Conservation (phyloP, 2,113 vertebrate genomes). For the Junco hyemalis region DNA sequence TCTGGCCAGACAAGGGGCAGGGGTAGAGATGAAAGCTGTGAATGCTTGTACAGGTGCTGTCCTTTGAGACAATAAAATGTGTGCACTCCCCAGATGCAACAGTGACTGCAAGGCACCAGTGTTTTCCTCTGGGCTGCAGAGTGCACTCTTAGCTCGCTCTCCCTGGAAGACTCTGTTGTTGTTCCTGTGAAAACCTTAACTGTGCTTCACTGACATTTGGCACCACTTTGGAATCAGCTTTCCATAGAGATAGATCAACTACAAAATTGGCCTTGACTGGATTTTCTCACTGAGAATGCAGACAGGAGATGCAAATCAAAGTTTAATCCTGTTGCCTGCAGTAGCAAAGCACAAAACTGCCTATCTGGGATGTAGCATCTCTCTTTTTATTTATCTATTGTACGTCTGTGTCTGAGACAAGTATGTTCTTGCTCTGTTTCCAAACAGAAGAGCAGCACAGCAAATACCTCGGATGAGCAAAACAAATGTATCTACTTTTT, state of each 20-base stretch:
- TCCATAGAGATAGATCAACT: neutral
- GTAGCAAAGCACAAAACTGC: neutral
- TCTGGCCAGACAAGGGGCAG: neutral
- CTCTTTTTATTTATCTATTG: neutral
- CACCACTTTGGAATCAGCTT: slow-evolving; percentile 41
- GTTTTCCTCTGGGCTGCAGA: slow-evolving; percentile 10
- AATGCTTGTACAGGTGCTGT: neutral
- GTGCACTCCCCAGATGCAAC: no score
- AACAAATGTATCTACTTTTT: neutral
- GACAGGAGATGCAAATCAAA: slow-evolving; percentile 24
- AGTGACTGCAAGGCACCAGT: neutral
- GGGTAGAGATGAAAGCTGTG: neutral
- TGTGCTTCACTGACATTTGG: neutral
- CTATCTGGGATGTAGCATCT: slow-evolving; percentile 13
- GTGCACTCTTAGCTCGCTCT: slow-evolving; percentile 14
- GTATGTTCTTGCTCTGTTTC: neutral
- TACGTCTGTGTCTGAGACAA: neutral
- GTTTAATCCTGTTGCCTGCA: neutral
- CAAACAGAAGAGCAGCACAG: neutral
- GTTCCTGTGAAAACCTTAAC: neutral
- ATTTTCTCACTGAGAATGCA: slow-evolving; percentile 31
- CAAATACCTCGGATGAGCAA: neutral
- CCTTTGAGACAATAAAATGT: neutral
- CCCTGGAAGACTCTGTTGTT: neutral
- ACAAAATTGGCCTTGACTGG: neutral